Conservation (phyloP, 1,140 invertebrate species). For the Centruroides vittatus region DNA sequence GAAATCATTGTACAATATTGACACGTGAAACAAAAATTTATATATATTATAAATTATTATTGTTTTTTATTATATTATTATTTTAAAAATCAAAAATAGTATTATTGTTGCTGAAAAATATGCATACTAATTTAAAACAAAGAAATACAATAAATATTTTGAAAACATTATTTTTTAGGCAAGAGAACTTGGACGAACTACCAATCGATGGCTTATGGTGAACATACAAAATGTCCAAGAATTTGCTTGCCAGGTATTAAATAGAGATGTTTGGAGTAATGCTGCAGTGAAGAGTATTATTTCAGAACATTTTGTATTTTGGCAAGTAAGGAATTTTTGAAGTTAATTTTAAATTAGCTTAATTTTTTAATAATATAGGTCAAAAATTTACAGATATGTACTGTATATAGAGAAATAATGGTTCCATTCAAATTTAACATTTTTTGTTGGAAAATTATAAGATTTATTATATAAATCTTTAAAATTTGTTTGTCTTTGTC, state of each 20-base stretch:
- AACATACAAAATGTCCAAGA: constrained; percentile 62
- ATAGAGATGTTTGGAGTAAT: constrained; percentile 62
- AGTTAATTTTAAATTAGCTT: constrained; percentile 2
- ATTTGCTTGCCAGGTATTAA: constrained; percentile 56
- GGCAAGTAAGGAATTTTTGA: constrained; percentile 43
- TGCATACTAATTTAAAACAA: too few species aligned
- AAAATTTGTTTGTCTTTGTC: too few species aligned
- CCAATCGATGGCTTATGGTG: constrained; percentile 56
- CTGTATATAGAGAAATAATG: too few species aligned
- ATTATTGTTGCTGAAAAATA: too few species aligned
- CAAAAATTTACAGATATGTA: too few species aligned
- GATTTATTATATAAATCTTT: too few species aligned
- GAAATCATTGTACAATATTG: too few species aligned
- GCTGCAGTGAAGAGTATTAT: constrained; percentile 47
- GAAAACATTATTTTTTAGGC: constrained; percentile 31
- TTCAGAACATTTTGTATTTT: constrained; percentile 56
- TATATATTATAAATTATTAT: background rate
- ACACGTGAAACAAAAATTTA: too few species aligned
- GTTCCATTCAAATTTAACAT: too few species aligned
- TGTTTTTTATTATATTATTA: background rate
- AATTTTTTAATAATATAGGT: background rate
- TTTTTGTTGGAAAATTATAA: too few species aligned
- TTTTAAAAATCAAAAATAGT: background rate
- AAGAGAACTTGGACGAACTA: constrained; percentile 40
- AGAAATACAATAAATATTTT: too few species aligned